Percentiles rank a stretch among this genome's conserved stretches.
phyloP scores from a whole-genome alignment of 2,888 invertebrate genomes.

The Silvanus unidentatus region DNA sequence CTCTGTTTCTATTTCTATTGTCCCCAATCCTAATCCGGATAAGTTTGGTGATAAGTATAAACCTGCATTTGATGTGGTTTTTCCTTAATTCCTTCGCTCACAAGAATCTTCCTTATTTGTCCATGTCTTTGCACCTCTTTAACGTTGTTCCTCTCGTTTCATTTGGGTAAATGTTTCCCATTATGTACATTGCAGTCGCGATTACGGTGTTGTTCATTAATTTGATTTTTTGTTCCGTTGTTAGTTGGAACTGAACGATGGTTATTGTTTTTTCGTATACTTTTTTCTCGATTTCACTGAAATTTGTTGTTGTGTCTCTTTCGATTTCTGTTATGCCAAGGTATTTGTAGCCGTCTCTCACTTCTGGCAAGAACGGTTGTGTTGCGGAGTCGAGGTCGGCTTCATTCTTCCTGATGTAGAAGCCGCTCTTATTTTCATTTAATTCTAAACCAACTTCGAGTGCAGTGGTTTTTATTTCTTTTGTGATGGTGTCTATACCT shows the following conservation, averaged over 20 bases:
- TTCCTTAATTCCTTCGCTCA: not conserved
- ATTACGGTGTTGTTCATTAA: constrained; percentile 8
- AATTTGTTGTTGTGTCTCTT: constrained; percentile 9
- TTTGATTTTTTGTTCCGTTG: constrained; percentile 7
- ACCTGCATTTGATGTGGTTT: not conserved
- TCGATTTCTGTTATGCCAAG: constrained; percentile 12
- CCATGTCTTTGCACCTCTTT: constrained; percentile 12
- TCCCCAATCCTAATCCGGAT: not conserved
- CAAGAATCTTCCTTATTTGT: constrained; percentile 12
- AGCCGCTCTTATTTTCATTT: constrained; percentile 12
- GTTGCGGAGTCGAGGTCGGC: not conserved
- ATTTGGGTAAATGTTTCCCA: constrained; percentile 6
- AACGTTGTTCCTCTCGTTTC: constrained; percentile 12
- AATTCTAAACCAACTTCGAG: constrained; percentile 9
- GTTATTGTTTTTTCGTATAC: not conserved
- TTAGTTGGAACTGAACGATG: constrained; percentile 1
- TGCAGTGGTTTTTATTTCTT: constrained; percentile 1
- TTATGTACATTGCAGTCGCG: constrained; percentile 3
- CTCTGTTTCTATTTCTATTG: constrained; percentile 1
- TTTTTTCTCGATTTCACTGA: not conserved
- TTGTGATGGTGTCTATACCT: constrained; percentile 8
- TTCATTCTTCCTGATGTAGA: not conserved
- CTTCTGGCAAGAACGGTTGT: not conserved
- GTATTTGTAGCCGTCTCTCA: constrained; percentile 13
- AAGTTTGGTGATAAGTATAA: not conserved